Evolutionary conservation across 2,888 invertebrate species (phyloP), one percentile per base, ranked within the genome.

Genomic region (Kuschelorhynchus macadamiae): DNA sequence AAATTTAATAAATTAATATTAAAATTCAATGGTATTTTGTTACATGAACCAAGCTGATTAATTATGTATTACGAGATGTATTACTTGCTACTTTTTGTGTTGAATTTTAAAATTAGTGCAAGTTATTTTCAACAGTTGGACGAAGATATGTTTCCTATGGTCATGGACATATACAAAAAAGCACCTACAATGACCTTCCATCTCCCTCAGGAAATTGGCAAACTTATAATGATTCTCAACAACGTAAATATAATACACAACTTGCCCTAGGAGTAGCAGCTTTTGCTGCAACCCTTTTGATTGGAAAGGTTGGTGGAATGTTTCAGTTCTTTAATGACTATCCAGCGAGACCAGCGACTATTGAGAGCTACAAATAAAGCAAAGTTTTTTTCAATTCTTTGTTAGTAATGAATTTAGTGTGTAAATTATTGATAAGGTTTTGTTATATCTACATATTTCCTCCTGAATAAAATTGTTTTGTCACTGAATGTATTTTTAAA

Each of bases 151-250:
- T 63, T 18, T 71, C 67, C 18, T 42, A 71, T 46, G 61, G 61
- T 9, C 63, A 65, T 33, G 61, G 53, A 33, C 66, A 32, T 14
- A 60, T 18, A 18, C 46, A 62, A 3, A 70, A 71, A 61, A 71
- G 88, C 1, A 88, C 88, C 9, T 90, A 93, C 89, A 90, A 93
- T 76, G 94, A 94, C 80, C 82, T 94, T 80, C 93, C 93, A 0
- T 86, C 90, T 52, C 94, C 95, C 0, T 84, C 86, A 64, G 94
- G 94, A 60, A 90, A 91, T 17, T 95, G 94, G 94, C 86, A 92
- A 80, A 88, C 90, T 56, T 82, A 87, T 47, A 77, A 93, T 77
- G 87, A 89, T 59, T 87, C 88, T 30, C 86, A 86, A 67, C 91
- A 94, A 79, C 84, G 87, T 71, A 88, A 87, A 77, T 91, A 91